Conservation (phyloP, 2,113 vertebrate species). For the Clarias macrocephalus region DNA sequence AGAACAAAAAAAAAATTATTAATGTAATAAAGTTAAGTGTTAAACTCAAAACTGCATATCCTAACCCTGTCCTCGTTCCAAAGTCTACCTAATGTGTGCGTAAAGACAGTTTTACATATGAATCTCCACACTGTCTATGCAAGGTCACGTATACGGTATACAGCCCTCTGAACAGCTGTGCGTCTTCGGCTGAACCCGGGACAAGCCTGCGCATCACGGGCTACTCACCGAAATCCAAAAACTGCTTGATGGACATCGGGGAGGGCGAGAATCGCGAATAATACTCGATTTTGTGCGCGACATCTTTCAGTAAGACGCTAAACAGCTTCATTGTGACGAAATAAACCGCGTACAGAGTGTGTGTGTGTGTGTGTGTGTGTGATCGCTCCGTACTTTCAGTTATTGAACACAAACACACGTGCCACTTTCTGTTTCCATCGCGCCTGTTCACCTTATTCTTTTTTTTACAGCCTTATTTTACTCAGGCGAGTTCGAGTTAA, state of each 20-base stretch:
- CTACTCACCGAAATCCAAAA: slow-evolving; percentile 77
- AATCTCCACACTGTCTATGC: not conserved
- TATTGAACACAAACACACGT: not conserved
- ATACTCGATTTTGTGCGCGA: slow-evolving; percentile 70
- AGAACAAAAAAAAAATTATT: not conserved
- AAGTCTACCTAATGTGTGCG: not conserved
- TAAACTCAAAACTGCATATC: not conserved
- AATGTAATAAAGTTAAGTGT: not conserved
- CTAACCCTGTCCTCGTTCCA: not conserved
- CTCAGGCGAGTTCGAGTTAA: not conserved
- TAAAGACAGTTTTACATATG: not conserved
- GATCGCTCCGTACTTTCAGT: not conserved
- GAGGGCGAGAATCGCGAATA: slow-evolving; percentile 76
- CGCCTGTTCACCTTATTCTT: not conserved
- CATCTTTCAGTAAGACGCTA: slow-evolving; percentile 65
- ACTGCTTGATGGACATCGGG: slow-evolving; percentile 77
- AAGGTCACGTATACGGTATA: too few relatives aligned
- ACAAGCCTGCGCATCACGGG: not conserved
- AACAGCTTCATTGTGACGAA: slow-evolving; percentile 66
- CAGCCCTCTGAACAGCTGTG: not conserved
- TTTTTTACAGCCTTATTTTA: not conserved
- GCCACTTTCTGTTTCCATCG: not conserved
- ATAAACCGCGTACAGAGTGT: not conserved
- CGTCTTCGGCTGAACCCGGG: too few relatives aligned
- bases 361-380: too few relatives aligned